These are phyloP conservation scores for Liasis olivaceus DNA, from an alignment of 2,797 vertebrate genomes.

Conservation along the genomic window DNA sequence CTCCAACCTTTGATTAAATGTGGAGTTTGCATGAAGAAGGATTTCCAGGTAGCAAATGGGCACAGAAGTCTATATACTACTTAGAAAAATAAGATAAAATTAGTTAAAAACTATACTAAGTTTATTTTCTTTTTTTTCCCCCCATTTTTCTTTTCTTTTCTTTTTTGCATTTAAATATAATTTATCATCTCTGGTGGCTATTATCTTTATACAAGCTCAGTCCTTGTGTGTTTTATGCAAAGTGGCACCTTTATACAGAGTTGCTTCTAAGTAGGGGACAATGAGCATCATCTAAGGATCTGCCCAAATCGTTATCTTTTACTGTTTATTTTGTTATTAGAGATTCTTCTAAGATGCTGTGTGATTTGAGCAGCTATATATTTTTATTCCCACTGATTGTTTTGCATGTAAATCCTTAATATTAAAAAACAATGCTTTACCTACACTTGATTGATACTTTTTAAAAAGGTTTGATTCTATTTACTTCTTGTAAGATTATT, in stretches of 20 bases:
- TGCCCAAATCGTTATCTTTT: not conserved
- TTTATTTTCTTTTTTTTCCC: not conserved
- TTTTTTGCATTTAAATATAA: not conserved
- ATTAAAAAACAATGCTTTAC: not conserved
- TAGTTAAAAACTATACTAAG: not conserved
- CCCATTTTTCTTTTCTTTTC: no score
- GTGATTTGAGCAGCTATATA: not conserved
- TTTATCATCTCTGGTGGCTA: not conserved
- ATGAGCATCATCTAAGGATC: not conserved
- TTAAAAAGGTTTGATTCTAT: not conserved
- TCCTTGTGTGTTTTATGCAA: not conserved
- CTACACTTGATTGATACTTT: not conserved
- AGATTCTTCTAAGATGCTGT: not conserved
- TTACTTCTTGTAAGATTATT: not conserved
- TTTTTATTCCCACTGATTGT: not conserved
- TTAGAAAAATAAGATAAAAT: not conserved
- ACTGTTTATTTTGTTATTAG: not conserved
- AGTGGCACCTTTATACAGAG: not conserved
- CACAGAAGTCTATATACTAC: not conserved
- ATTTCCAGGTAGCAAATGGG: not conserved
- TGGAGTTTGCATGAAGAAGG: not conserved
- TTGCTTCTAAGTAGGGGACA: not conserved
- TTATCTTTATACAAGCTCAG: not conserved
- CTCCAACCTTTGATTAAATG: not conserved
- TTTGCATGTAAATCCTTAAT: not conserved